Percentiles rank a stretch among this genome's conserved stretches.
Evolutionary conservation across 1,140 invertebrate species (phyloP).

Genomic region (Hypsibius dujardini): DNA sequence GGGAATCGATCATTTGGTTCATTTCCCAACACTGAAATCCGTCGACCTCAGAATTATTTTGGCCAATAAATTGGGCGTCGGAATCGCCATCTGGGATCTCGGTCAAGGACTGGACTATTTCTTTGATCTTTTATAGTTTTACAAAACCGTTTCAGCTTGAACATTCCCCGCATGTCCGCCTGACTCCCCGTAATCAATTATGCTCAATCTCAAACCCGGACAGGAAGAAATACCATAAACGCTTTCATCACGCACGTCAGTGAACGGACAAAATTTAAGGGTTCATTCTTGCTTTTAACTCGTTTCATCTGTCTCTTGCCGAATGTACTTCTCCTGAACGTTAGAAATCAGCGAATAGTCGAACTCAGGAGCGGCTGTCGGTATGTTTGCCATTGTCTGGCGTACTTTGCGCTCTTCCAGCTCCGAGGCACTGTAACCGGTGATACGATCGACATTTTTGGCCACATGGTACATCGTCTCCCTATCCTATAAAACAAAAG

Average conservation of each 20-base stretch:
- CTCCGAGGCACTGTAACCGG: not conserved
- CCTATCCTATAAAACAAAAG: not conserved
- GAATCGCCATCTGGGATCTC: conserved; percentile 5
- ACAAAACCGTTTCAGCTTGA: too few relatives aligned
- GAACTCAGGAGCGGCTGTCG: not conserved
- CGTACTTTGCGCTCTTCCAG: conserved; percentile 14
- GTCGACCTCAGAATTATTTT: not conserved
- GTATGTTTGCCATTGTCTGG: conserved; percentile 1
- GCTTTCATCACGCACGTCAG: too few relatives aligned
- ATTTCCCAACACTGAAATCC: not conserved
- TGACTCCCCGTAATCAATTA: too few relatives aligned
- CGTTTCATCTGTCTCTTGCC: too few relatives aligned
- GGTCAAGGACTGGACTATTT: conserved; percentile 28
- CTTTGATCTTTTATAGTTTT: conserved; percentile 34
- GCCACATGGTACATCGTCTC: not conserved
- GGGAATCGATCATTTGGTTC: not conserved
- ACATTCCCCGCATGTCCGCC: too few relatives aligned
- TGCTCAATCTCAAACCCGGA: too few relatives aligned
- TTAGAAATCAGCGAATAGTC: not conserved
- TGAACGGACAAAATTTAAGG: too few relatives aligned
- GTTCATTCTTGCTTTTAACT: too few relatives aligned
- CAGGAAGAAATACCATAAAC: too few relatives aligned
- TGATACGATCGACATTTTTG: not conserved
- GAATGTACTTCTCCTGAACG: conserved; percentile 7
- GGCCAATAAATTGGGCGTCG: not conserved